A percentile compares a stretch with the other conserved stretches of the same genome.
phyloP scores from a whole-genome alignment of 2,797 vertebrate genomes.

The Micrastur ruficollis region DNA sequence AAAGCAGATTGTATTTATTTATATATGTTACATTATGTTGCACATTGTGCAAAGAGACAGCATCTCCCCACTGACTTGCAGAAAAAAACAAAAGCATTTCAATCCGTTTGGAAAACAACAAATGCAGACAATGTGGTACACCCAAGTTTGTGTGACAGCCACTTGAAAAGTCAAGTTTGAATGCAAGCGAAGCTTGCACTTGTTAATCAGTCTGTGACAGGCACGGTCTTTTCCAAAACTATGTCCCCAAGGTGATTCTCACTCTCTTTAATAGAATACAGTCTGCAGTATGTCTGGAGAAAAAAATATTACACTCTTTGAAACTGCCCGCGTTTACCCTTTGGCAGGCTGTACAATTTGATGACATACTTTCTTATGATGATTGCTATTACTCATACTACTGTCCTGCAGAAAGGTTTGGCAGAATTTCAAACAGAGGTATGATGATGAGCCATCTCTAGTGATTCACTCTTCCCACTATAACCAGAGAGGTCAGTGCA shows the following conservation, averaged over 20 bases:
- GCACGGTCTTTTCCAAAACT: background rate
- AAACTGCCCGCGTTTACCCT: background rate
- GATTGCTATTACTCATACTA: slow-evolving; percentile 34
- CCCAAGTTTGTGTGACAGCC: background rate
- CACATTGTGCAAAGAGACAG: background rate
- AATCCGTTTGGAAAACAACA: background rate
- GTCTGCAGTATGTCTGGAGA: background rate
- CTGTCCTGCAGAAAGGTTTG: background rate
- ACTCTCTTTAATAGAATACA: background rate
- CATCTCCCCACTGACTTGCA: background rate
- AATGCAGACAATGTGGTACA: background rate
- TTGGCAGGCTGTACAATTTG: background rate
- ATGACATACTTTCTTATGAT: background rate
- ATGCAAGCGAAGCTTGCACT: background rate
- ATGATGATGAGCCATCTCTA: background rate
- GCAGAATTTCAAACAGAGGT: background rate
- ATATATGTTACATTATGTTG: background rate
- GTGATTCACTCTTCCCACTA: slow-evolving; percentile 61
- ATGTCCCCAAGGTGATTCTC: background rate
- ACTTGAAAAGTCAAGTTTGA: background rate
- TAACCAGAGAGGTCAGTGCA: background rate
- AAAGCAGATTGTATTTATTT: background rate
- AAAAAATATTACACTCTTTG: background rate
- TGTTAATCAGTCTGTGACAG: background rate
- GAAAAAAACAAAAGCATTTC: background rate